phyloP scores from a whole-genome alignment of 2,797 vertebrate species.

The Sebastes steindachneri region DNA sequence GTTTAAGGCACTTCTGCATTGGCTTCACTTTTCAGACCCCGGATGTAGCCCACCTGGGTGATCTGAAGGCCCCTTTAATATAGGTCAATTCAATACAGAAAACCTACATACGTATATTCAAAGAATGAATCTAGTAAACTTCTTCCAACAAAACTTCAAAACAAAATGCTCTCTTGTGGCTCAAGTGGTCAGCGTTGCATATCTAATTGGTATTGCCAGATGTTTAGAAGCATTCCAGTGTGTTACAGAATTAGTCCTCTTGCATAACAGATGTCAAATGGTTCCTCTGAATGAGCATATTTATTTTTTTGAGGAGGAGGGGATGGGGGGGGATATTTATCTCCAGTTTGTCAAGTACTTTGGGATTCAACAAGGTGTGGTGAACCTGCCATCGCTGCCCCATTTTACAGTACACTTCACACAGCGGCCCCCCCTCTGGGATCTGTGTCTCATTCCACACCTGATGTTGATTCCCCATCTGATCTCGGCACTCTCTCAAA shows the following conservation, averaged over 20 bases:
- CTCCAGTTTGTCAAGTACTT: conserved; percentile 13
- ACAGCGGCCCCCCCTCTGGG: conserved; percentile 54
- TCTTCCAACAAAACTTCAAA: conserved; percentile 41
- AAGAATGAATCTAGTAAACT: background rate
- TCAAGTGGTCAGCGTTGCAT: conserved; percentile 49
- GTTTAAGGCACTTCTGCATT: too few relatives aligned
- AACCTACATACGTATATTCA: background rate
- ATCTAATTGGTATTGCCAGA: conserved; percentile 73
- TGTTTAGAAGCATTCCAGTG: conserved; percentile 62
- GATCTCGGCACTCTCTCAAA: conserved; percentile 55
- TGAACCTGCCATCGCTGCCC: conserved; percentile 53
- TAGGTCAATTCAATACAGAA: background rate
- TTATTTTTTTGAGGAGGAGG: background rate
- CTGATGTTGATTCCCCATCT: conserved; percentile 70
- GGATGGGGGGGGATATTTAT: conserved; percentile 5
- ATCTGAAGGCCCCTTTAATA: background rate
- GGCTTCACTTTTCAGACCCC: too few relatives aligned
- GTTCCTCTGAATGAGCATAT: conserved; percentile 47
- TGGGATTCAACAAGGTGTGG: conserved; percentile 61
- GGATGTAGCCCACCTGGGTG: accelerated
- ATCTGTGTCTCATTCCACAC: conserved; percentile 62
- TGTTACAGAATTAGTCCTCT: conserved; percentile 46
- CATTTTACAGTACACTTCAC: conserved; percentile 68
- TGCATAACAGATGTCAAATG: conserved; percentile 64
- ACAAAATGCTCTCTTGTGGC: conserved; percentile 52